These are phyloP conservation scores for Chlorops oryzae DNA, from an alignment of 1,140 invertebrate species.

Conservation along the genomic window DNA sequence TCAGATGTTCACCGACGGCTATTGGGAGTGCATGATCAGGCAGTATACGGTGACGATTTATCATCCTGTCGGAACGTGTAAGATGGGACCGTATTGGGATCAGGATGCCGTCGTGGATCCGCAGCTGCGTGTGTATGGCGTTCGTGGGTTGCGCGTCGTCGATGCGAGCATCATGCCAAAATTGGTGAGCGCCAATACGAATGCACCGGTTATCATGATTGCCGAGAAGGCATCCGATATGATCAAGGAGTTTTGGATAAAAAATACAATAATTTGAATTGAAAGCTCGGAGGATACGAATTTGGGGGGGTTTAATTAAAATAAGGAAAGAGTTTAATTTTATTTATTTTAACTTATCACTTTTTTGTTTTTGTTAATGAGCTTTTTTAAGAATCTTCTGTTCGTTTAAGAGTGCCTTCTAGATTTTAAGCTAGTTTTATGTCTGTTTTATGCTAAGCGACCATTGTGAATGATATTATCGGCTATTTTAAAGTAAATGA, in stretches of 20 bases:
- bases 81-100: constrained; percentile 64
- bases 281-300: background rate
- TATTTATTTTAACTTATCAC: constrained; percentile 2
- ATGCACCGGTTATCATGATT: constrained; percentile 70
- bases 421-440: too few species aligned
- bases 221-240: constrained; percentile 68
- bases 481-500: too few species aligned
- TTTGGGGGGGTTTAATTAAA: too few species aligned
- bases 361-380: background rate
- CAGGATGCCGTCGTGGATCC: constrained; percentile 60
- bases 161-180: constrained; percentile 76
- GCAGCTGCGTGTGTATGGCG: constrained; percentile 59
- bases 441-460: too few species aligned
- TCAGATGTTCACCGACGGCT: constrained; percentile 54
- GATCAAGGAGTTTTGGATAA: constrained; percentile 62
- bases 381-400: too few species aligned
- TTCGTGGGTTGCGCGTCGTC: constrained; percentile 61
- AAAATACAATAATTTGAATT: constrained; percentile 12
- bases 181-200: constrained; percentile 67
- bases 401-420: too few species aligned
- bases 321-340: background rate
- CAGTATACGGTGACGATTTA: constrained; percentile 58
- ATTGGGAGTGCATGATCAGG: constrained; percentile 60
- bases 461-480: too few species aligned
- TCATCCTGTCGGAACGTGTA: constrained; percentile 67